These are phyloP conservation scores for Caenorhabditis latens DNA, from an alignment of 1,140 invertebrate species.

Conservation along the genomic window DNA sequence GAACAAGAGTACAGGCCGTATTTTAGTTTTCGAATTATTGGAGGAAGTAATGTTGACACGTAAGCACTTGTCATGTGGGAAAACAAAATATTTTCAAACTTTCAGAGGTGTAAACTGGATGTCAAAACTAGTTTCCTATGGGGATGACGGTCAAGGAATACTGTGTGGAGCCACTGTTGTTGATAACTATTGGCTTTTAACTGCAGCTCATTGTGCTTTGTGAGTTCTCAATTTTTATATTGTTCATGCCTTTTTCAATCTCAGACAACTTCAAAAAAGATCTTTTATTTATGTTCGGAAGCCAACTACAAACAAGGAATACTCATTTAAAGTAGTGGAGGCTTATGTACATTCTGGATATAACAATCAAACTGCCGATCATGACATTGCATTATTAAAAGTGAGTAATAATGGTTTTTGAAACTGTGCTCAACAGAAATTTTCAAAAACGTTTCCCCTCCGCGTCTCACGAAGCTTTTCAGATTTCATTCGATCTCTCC, in stretches of 20 bases:
- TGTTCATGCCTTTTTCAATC: no score
- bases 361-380: slow-evolving; percentile 35
- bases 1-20: background rate
- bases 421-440: background rate
- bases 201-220: slow-evolving; percentile 33
- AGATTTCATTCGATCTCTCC: slow-evolving; percentile 15
- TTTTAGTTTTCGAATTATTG: slow-evolving; percentile 39
- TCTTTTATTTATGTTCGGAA: slow-evolving; percentile 5
- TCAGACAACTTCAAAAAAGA: slow-evolving; percentile 25
- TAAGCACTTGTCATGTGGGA: background rate
- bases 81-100: background rate
- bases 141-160: slow-evolving; percentile 3
- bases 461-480: background rate
- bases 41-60: background rate
- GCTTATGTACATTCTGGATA: background rate
- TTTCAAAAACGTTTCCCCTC: background rate
- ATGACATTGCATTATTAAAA: slow-evolving; percentile 43
- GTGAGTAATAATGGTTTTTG: background rate
- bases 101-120: slow-evolving; percentile 31
- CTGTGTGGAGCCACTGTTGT: slow-evolving; percentile 33
- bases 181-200: slow-evolving; percentile 14
- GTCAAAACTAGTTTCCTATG: slow-evolving; percentile 32
- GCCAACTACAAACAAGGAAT: slow-evolving; percentile 1
- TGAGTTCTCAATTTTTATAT: background rate
- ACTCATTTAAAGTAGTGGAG: background rate